Evolutionary conservation across 2,888 invertebrate species (phyloP).

Genomic region (Pristionchus mayeri): DNA sequence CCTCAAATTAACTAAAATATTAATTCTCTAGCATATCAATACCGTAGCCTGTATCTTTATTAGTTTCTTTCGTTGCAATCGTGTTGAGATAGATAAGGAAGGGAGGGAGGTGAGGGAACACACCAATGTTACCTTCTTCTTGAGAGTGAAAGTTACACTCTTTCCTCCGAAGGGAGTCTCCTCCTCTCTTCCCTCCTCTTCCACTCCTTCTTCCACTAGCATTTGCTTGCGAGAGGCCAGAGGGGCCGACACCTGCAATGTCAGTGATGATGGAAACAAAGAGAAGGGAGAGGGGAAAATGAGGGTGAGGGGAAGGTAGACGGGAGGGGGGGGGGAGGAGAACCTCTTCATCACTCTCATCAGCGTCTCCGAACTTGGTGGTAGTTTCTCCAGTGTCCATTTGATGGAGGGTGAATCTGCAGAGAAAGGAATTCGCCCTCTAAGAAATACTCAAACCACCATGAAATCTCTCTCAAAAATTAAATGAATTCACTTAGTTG

Average conservation of each 20-base stretch:
- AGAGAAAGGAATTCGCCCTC: background rate
- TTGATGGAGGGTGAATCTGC: conserved; percentile 59
- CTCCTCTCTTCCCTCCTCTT: conserved; percentile 52
- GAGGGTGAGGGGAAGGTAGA: no score
- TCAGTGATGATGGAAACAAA: no score
- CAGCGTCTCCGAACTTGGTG: conserved; percentile 60
- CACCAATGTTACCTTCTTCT: conserved; percentile 48
- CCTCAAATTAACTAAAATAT: no score
- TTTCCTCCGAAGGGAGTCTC: conserved; percentile 69
- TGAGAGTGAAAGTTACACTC: conserved; percentile 65
- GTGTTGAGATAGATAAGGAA: no score
- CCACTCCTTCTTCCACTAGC: background rate
- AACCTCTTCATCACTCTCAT: conserved; percentile 47
- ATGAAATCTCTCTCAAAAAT: no score
- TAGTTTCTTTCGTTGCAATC: no score
- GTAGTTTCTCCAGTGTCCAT: conserved; percentile 60
- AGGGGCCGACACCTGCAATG: conserved; percentile 6
- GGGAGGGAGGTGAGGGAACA: no score
- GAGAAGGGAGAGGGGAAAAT: no score
- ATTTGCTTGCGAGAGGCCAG: background rate
- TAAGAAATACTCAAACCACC: no score
- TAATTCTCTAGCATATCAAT: no score
- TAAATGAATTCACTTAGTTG: conserved; percentile 53
- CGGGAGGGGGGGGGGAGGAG: no score
- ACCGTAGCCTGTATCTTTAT: no score